A percentile compares a stretch with the other conserved stretches of the same genome.
phyloP scores from a whole-genome alignment of 2,113 vertebrate species.

The Dolichallabes microphthalmus region DNA sequence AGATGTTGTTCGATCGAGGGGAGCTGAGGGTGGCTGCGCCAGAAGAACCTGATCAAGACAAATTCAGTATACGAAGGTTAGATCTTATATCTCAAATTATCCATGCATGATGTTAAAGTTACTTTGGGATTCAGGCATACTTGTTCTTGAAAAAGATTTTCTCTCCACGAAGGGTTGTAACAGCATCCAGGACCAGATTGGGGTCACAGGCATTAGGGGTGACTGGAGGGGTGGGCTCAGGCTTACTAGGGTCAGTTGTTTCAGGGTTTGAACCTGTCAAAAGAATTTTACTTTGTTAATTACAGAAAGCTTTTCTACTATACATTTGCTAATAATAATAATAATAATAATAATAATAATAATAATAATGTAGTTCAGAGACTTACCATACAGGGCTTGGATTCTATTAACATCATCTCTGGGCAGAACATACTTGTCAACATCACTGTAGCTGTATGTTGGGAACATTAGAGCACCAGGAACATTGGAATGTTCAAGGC shows the following conservation, averaged over 20 bases:
- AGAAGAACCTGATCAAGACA: conserved; percentile 75
- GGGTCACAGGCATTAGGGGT: conserved; percentile 82
- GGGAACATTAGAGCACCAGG: conserved; percentile 89
- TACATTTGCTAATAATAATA: not conserved
- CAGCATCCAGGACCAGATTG: conserved; percentile 80
- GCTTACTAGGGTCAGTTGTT: not conserved
- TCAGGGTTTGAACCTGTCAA: conserved; percentile 58
- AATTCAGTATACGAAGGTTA: not conserved
- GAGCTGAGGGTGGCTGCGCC: conserved; percentile 74
- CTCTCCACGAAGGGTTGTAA: conserved; percentile 82
- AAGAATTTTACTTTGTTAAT: not conserved
- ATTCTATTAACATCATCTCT: conserved; percentile 88
- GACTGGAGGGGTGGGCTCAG: conserved; percentile 54
- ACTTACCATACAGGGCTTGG: conserved; percentile 87
- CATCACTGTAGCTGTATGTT: conserved; percentile 73
- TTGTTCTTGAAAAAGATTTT: conserved; percentile 85
- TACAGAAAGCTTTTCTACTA: not conserved
- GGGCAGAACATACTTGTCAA: conserved; percentile 75
- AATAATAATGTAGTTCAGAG: not conserved
- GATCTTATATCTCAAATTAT: not conserved
- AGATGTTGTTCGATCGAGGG: conserved; percentile 64
- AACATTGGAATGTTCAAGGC: conserved; percentile 83
- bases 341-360: no score
- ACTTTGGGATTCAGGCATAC: conserved; percentile 62
- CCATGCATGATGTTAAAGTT: not conserved